A percentile compares a stretch with the other conserved stretches of the same genome.
Conservation (phyloP, 2,888 invertebrate genomes). For the Drosophila sordidapex region DNA sequence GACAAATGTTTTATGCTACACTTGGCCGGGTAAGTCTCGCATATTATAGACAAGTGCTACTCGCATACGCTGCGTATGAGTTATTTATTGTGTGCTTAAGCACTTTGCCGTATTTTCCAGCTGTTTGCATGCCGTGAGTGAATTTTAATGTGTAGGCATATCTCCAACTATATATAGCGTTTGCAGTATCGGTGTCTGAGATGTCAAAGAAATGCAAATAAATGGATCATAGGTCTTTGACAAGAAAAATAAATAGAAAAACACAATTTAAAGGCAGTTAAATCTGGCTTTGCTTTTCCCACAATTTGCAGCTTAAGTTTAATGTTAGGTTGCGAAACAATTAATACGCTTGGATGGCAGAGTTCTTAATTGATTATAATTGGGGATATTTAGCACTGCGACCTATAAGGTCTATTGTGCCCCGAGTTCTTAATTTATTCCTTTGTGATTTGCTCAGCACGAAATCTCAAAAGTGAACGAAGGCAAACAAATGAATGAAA, state of each 20-base stretch:
- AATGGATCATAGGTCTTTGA: too few species aligned
- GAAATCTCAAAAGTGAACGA: slow-evolving; percentile 27
- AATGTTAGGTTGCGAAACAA: slow-evolving; percentile 12
- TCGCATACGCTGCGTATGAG: slow-evolving; percentile 7
- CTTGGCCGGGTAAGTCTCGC: background rate
- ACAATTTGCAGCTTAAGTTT: background rate
- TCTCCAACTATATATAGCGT: background rate
- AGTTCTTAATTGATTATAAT: too few species aligned
- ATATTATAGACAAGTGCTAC: background rate
- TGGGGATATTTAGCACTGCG: too few species aligned
- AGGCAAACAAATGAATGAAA: slow-evolving; percentile 44
- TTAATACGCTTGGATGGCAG: slow-evolving; percentile 14
- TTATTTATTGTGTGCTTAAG: slow-evolving; percentile 1
- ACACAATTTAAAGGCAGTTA: background rate
- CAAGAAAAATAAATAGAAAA: background rate
- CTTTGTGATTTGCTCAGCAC: slow-evolving; percentile 49
- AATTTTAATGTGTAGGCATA: background rate
- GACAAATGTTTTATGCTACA: slow-evolving; percentile 2
- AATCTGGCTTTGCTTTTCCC: background rate
- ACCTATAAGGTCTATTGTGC: too few species aligned
- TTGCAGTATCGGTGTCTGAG: background rate
- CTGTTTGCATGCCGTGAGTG: background rate
- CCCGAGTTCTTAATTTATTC: background rate
- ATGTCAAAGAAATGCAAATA: background rate
- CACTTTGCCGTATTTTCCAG: background rate